Evolutionary conservation across 2,113 vertebrate genomes (phyloP), one percentile per base, ranked within the genome.

Genomic region (Calidris pugnax): DNA sequence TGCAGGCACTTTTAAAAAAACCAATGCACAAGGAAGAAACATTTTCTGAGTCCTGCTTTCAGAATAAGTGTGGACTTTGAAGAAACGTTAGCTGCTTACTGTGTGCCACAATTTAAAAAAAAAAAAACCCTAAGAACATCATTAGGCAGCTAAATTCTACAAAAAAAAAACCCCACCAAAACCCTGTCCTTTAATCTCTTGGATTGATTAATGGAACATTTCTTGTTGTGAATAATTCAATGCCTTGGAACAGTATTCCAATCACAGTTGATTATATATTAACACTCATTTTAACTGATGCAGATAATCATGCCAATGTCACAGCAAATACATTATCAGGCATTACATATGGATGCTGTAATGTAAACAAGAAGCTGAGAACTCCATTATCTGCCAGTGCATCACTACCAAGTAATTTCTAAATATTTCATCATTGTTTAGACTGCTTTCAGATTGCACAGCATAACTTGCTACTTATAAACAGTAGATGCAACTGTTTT

Each of bases 361-460:
- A 93, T 14, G 43, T 26, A 92, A 96, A 94, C 90, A 92, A 86
- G 90, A 86, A 90, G 56, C 78, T 71, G 85, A 95, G 55, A 89
- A 84, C 48, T 84, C 75, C 60, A 41, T 93, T 90, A 75, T 81
- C 76, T 84, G 59, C 27, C 4, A 4, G 7, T 30, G 37, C 79
- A 60, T 86, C 72, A 14, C 72, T 51, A 81, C 45, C 56, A 67
- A 48, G 55, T 59, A 33, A 86, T 88, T 92, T 45, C 68, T 63
- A 39, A 95, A 64, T 78, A 84, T 78, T 93, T 96, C 73, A 37
- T 63, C 35, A 45, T 35, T 81, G 83, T 89, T 92, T 92, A 68
- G 56, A 45, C 83, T 64, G 68, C 56, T 30, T 91, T 96, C 85
- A 92, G 68, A 45, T 23, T 56, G 39, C 51, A 67, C 35, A 63